Evolutionary conservation across 2,797 vertebrate genomes (phyloP).

Genomic region (Megaceryle alcyon): DNA sequence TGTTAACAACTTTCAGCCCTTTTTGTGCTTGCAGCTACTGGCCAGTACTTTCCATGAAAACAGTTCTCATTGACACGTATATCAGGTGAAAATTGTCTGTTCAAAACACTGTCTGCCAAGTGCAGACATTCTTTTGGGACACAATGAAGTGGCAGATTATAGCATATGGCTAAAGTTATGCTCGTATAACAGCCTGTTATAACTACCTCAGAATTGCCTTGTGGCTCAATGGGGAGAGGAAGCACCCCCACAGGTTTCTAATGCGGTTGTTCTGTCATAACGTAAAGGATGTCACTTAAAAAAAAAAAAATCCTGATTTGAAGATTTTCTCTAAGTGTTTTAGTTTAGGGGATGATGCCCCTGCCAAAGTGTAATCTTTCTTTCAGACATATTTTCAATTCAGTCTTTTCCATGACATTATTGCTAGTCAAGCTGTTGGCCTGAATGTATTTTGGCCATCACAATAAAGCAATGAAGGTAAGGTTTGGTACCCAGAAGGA

Average conservation of each 20-base stretch:
- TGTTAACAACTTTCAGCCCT: neutral
- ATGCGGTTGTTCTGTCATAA: neutral
- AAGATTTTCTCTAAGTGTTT: neutral
- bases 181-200: neutral
- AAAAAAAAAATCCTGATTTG: neutral
- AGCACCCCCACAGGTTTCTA: neutral
- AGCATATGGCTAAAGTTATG: neutral
- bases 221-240: neutral
- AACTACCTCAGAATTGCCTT: neutral
- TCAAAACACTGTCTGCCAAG: neutral
- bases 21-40: neutral
- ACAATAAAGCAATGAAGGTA: neutral
- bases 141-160: neutral
- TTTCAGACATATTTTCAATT: neutral
- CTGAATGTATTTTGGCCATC: neutral
- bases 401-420: neutral
- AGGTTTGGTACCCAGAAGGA: neutral
- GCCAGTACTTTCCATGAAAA: slow-evolving; percentile 6
- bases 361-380: neutral
- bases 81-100: neutral
- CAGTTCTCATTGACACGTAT: neutral
- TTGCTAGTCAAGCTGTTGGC: neutral
- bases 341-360: neutral
- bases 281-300: neutral
- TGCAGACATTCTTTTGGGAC: neutral